phyloP scores from a whole-genome alignment of 2,113 vertebrate species.

The Grus americana region DNA sequence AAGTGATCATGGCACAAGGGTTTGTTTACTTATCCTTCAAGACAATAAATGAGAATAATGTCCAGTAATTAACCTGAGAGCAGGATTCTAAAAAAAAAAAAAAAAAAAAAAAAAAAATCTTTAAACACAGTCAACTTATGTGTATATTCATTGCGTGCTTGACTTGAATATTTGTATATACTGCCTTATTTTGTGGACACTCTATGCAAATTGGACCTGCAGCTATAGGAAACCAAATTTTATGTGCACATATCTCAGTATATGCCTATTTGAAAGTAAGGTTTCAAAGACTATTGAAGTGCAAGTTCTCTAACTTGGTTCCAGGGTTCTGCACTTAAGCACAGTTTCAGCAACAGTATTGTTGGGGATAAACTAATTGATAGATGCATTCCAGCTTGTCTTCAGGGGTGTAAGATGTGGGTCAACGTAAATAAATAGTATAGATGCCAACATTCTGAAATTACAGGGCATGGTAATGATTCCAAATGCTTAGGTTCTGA shows the following conservation, averaged over 20 bases:
- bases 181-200: neutral
- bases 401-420: neutral
- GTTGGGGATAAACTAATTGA: neutral
- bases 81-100: neutral
- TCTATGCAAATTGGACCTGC: neutral
- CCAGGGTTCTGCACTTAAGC: neutral
- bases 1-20: neutral
- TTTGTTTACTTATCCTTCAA: neutral
- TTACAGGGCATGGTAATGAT: neutral
- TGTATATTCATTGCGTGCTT: neutral
- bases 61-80: neutral
- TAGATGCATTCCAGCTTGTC: neutral
- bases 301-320: neutral
- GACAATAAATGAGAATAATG: neutral
- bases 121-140: neutral
- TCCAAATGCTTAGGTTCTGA: neutral
- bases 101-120: neutral
- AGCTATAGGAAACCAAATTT: neutral
- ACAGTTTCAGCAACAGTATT: neutral
- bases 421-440: conserved; percentile 1
- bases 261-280: neutral
- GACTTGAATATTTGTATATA: conserved; percentile 14
- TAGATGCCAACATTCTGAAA: conserved; percentile 5
- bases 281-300: neutral
- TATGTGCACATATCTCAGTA: neutral